Base-by-base conservation (phyloP, 2,888 invertebrate species). In the Monochamus alternatus region DNA sequence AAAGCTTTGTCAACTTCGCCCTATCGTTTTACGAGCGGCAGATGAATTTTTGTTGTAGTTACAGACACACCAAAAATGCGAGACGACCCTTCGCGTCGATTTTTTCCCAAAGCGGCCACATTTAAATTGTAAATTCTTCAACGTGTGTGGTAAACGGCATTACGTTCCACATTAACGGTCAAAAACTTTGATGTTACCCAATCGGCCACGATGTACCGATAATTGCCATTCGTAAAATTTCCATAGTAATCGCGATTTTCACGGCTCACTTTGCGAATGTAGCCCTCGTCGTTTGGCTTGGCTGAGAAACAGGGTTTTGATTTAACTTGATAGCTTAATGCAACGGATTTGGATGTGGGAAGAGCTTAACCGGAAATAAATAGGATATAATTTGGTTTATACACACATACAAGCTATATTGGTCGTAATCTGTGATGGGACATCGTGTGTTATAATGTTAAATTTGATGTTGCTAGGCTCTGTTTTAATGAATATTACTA, bases 91-190 rank as follows among this genome's bases (percentile, higher is more conserved):
- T 47, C 1, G 47, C 47, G 47, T 47, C 38, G 12, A 47, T 47
- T 47, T 47, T 47, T 47, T 47, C 1, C 10, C 47, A 47, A 47
- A 47, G 47, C 47, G 47, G 3, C 10, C 5, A 3, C 3, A 62
- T 62, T 60, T 62, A 62, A 60, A 60, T 60, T 60, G 31, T 31
- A 32, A 60, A 60, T 60, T 32, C 32, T 60, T 60, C 12, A 38
- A 31, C 32, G 9, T n/a, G 38, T 62, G 8, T 47, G 47, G 0
- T 9, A 12, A 47, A 47, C 47, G 12, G 3, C 14, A 14, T 55
- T 14, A 3, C 63, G 14, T 55, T 5, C 64, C 44, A 30, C 8
- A 47, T 44, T 22, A 44, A 12, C 12, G n/a, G 3, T 7, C 32
- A 12, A 32, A 62, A 62, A 38, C 38, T 62, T 62, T 62, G 38